Base-by-base conservation (phyloP, 2,888 invertebrate species). In the Miltochrista miniata region DNA sequence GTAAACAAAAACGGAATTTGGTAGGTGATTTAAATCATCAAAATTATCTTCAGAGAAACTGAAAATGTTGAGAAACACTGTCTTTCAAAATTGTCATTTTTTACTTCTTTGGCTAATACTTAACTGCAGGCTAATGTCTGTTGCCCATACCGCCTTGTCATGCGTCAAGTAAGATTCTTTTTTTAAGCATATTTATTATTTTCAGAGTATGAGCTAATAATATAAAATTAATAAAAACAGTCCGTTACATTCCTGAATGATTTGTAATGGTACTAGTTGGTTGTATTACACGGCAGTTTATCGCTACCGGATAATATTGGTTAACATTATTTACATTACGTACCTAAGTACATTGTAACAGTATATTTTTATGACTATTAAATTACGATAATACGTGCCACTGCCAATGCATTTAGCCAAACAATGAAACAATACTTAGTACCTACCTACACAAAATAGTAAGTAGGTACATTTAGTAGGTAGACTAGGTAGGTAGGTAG, bases 51-150 rank as follows among this genome's bases (percentile, higher is more conserved):
- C 18, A 30, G 1, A 18, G 15, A 45, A 15, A 37, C 18, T 37
- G 18, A 51, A 68, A 67, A 58, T 45, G 41, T 59, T 66, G 55
- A 39, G 53, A 48, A 61, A 38, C 61, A 11, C 15, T 50, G 50
- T 1, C 9, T 52, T 59, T 59, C 54, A 59, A 54, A 62, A 53
- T 59, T 59, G 18, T 4, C 18, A 24, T 24, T 24, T 24, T 24
- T 24, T 24, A 5, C 18, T 24, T 24, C 2, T 24, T 24, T 24
- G 18, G 18, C 18, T 5, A 5, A 24, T n/a, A n/a, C n/a, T 4
- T 24, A 24, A 4, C 3, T 24, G 18, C 18, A 4, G 18, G 18
- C 18, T 24, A 24, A 5, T 4, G 18, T 24, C 5, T 24, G 2
- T 24, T 5, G 18, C 2, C 18, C 18, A 24, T 5, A 24, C 18